Base-by-base conservation (phyloP, 1,140 invertebrate genomes). In the Protaetia brevitarsis region DNA sequence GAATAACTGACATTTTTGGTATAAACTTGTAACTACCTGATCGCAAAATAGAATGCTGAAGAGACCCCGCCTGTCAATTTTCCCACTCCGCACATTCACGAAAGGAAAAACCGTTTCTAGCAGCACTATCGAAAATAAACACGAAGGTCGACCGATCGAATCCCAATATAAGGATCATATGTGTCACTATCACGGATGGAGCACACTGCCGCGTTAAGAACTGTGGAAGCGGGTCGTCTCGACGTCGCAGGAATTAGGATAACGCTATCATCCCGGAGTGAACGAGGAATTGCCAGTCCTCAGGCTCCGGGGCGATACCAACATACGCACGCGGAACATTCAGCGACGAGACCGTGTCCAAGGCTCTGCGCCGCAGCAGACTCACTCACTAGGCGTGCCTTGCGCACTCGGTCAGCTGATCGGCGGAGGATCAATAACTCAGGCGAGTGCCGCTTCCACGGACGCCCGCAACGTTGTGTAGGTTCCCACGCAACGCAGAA, bases 321-420 rank as follows among this genome's bases (percentile, higher is more conserved):
- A 21, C 41, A 45, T n/a, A n/a, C n/a, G 41, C 41, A 45, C 10
- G 19, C 41, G 23, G 16, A 21, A 13, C 16, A 45, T 45, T 45
- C 41, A 45, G 16, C 16, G 23, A 13, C 41, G 41, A 45, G 41
- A 45, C 41, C 41, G 41, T 45, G 41, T 45, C 41, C 41, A 45
- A 45, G 41, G 41, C 23, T 45, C 41, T 45, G 41, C 41, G 41
- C 41, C 19, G n/a, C n/a, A 45, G 16, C 41, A 45, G 23, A 45
- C 41, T 45, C 41, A 45, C 41, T 45, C 41, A 21, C 41, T 45
- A 45, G 41, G 41, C 41, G 41, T 45, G 41, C 41, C 41, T 45
- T 45, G 41, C 41, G 41, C 41, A 45, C n/a, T 45, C 41, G 41
- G 41, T 45, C 41, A 45, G 41, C 41, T 45, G 41, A 45, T 45